phyloP scores from a whole-genome alignment of 2,113 vertebrate genomes.

The Nycticorax nycticorax region DNA sequence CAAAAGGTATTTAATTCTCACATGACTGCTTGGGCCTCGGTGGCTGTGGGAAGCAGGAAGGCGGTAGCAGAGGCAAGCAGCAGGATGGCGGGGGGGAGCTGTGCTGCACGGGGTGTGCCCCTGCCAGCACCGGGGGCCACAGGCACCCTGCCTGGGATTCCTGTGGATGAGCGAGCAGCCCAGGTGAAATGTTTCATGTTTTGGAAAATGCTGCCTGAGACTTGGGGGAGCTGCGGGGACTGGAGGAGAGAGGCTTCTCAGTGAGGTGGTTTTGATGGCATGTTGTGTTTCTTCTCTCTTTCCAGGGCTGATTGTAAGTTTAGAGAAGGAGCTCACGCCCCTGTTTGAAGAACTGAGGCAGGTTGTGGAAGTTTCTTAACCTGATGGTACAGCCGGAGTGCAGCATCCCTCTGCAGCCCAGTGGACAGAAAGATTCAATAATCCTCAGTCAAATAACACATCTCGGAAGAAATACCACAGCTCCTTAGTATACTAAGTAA shows the following conservation, averaged over 20 bases:
- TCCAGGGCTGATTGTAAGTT: conserved; percentile 91
- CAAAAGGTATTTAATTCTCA: neutral
- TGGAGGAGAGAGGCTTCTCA: neutral
- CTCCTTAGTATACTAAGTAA: conserved; percentile 60
- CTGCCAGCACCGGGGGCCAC: neutral
- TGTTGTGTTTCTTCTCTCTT: conserved; percentile 32
- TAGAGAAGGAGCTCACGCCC: conserved; percentile 93
- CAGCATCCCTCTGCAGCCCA: conserved; percentile 37
- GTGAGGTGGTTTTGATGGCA: neutral
- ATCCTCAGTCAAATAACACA: conserved; percentile 11
- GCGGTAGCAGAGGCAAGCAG: neutral
- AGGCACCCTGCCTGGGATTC: neutral
- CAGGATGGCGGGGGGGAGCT: neutral
- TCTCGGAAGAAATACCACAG: conserved; percentile 28
- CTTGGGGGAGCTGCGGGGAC: neutral
- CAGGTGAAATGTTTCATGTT: neutral
- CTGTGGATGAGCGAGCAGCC: neutral
- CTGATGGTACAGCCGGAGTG: neutral
- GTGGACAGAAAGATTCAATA: conserved; percentile 52
- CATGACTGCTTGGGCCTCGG: neutral
- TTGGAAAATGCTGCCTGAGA: neutral
- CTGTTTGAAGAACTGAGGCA: conserved; percentile 93
- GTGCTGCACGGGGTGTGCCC: neutral
- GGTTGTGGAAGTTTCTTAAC: conserved; percentile 92
- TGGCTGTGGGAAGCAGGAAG: neutral